Evolutionary conservation across 2,113 vertebrate genomes (phyloP), one percentile per base, ranked within the genome.

Genomic region (Cyanoliseus patagonus): DNA sequence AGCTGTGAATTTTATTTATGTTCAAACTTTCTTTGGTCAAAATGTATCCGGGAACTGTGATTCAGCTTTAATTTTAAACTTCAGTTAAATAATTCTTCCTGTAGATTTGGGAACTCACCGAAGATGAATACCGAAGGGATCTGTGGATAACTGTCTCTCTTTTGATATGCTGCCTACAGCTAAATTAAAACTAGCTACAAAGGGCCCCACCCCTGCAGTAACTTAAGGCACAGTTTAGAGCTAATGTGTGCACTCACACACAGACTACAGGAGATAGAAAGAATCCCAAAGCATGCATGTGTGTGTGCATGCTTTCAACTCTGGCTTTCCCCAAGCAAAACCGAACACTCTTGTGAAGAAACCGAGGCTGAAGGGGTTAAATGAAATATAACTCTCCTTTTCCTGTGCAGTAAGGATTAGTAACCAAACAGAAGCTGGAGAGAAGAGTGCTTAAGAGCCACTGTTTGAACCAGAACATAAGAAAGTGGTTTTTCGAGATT

Each of bases 311-410:
- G 63, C 70, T 41, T 59, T 53, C 1, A 0, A 13, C 33, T 9
- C 46, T 22, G 35, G 27, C 62, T 90, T 84, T 83, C 63, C 46
- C 46, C 55, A 80, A 87, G 69, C 77, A 39, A 83, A 92, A 95
- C 72, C 22, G 5, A 92, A 97, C 95, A 82, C 61, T 75, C 28
- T 10, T 31, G 47, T 52, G 91, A 94, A 88, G 70, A 79, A 92
- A 82, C 67, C 62, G 91, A 69, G 31, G 57, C 81, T 67, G 94
- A 96, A 96, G 49, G 97, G 91, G 97, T 97, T 97, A 97, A 97
- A 96, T 92, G 97, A 97, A 97, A 97, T 44, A 94, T 78, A 97
- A 97, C 91, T 96, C 97, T 95, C 91, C 78, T 95, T 97, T 97
- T 97, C 96, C 97, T 95, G 96, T 95, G 72, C 90, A 37, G 91